Evolutionary conservation across 2,797 vertebrate genomes (phyloP).

Genomic region (Manis javanica): DNA sequence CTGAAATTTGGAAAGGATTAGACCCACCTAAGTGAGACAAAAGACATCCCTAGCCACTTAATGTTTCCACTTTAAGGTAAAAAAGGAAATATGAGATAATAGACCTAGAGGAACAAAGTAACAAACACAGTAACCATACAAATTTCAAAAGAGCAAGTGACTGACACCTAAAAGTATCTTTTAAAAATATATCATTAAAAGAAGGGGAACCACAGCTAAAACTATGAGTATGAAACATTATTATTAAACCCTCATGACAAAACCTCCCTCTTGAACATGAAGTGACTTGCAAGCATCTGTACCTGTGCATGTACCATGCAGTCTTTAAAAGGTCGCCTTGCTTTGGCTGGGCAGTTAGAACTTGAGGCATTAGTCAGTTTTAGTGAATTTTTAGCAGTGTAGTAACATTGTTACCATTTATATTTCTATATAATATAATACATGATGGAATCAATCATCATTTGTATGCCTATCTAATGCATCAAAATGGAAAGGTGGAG

Average conservation of each 20-base stretch:
- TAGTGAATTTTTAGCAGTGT: not conserved
- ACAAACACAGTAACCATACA: not conserved
- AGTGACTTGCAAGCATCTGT: not conserved
- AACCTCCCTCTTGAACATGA: not conserved
- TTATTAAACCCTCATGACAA: not conserved
- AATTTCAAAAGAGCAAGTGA: not conserved
- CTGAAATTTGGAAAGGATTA: not conserved
- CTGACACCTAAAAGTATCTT: not conserved
- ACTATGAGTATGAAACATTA: not conserved
- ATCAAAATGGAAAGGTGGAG: not conserved
- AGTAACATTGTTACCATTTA: not conserved
- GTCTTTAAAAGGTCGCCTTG: not conserved
- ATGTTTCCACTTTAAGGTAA: not conserved
- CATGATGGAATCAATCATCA: not conserved
- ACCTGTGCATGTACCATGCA: not conserved
- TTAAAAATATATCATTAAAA: not conserved
- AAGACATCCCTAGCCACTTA: not conserved
- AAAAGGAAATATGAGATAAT: not conserved
- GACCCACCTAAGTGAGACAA: not conserved
- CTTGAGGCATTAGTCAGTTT: not conserved
- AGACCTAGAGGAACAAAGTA: not conserved
- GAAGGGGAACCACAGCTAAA: not conserved
- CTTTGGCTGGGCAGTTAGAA: not conserved
- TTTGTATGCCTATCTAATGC: not conserved
- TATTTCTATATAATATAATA: too few species aligned